Percentiles rank a stretch among this genome's conserved stretches.
These are phyloP conservation scores for Dendrophyllia cribrosa DNA, from an alignment of 64 coral and sea anemone species.

Conservation along the genomic window DNA sequence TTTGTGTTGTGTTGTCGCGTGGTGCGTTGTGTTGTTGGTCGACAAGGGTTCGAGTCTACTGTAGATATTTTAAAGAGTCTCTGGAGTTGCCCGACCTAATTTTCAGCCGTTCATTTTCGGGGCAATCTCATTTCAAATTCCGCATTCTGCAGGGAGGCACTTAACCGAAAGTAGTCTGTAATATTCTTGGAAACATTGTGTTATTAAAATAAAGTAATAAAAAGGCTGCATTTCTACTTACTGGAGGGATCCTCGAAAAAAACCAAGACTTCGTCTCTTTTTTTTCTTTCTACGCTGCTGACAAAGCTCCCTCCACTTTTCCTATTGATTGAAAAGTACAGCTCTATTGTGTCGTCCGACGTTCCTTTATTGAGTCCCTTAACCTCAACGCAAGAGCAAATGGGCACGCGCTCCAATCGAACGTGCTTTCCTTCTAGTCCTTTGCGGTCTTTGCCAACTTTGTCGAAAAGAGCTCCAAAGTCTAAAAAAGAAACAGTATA, in stretches of 20 bases:
- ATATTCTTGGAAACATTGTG: too few species aligned
- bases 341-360: slow-evolving; percentile 28
- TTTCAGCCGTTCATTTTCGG: too few species aligned
- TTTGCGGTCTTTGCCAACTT: slow-evolving; percentile 1
- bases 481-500: slow-evolving; percentile 11
- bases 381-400: slow-evolving; percentile 46
- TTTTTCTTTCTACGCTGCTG: slow-evolving; percentile 2
- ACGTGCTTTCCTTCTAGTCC: slow-evolving; percentile 33
- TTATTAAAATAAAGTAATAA: too few species aligned
- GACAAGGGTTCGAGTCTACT: too few species aligned
- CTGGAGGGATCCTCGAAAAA: slow-evolving; percentile 62
- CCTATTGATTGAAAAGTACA: slow-evolving; percentile 57
- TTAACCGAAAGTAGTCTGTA: too few species aligned
- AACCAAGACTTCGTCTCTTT: slow-evolving; percentile 24
- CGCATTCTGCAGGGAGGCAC: too few species aligned
- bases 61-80: too few species aligned
- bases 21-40: too few species aligned
- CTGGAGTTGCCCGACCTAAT: too few species aligned
- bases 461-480: slow-evolving; percentile 17
- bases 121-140: too few species aligned
- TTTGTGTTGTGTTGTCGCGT: too few species aligned
- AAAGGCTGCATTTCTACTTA: not conserved
- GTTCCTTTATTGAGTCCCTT: slow-evolving; percentile 6
- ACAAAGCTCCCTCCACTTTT: slow-evolving; percentile 36
- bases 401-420: slow-evolving; percentile 45